Percentiles rank a stretch among this genome's conserved stretches.
Evolutionary conservation across 2,113 vertebrate species (phyloP).

Genomic region (Calyptommatus sinebrachiatus): DNA sequence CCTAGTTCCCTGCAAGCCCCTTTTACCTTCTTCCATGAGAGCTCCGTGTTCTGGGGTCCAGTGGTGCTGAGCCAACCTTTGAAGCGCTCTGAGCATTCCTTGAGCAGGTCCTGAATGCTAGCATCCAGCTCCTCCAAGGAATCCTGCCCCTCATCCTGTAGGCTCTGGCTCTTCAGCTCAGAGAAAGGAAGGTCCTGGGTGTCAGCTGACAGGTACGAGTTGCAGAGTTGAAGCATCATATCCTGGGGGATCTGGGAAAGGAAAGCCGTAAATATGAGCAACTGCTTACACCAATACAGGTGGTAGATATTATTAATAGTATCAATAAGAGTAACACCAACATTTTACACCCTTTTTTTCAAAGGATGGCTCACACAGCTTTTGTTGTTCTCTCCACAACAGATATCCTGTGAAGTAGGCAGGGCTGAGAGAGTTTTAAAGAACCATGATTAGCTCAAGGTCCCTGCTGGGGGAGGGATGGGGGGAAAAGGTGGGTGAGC

Average conservation of each 20-base stretch:
- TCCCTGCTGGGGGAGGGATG: no score
- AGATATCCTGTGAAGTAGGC: no score
- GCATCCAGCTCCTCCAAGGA: constrained; percentile 74
- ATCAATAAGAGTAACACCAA: no score
- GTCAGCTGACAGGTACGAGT: constrained; percentile 76
- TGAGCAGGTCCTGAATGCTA: constrained; percentile 74
- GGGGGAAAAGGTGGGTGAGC: no score
- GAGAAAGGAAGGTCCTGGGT: constrained; percentile 71
- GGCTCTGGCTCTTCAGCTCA: constrained; percentile 53
- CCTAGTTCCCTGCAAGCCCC: neutral
- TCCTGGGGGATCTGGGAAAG: constrained; percentile 77
- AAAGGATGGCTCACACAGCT: no score
- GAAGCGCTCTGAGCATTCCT: constrained; percentile 75
- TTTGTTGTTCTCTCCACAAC: no score
- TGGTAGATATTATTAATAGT: no score
- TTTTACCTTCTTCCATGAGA: constrained; percentile 82
- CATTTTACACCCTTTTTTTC: no score
- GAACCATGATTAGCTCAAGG: no score
- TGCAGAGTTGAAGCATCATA: constrained; percentile 80
- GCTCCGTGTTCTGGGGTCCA: constrained; percentile 75
- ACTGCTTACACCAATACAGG: no score
- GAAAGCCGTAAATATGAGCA: neutral
- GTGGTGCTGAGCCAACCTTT: constrained; percentile 76
- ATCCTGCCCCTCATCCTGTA: constrained; percentile 62
- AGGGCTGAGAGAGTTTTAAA: no score